Conservation (phyloP, 1,140 invertebrate genomes). For the Drosophila oshimai region DNA sequence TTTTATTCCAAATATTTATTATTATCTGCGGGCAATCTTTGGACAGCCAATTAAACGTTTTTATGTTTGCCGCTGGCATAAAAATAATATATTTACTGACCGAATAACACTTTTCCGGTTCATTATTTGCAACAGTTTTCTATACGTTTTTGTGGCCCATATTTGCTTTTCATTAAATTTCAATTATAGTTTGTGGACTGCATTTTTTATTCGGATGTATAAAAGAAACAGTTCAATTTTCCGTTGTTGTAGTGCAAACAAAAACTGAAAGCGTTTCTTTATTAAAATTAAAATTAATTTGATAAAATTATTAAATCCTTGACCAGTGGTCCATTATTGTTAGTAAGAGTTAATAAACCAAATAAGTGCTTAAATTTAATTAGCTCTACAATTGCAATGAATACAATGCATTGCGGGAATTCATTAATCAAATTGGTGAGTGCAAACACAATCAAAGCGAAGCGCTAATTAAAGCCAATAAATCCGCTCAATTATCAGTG, state of each 20-base stretch:
- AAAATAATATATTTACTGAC: constrained; percentile 21
- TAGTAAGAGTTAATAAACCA: too few species aligned
- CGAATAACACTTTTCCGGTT: neutral
- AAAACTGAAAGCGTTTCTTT: too few species aligned
- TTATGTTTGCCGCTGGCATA: constrained; percentile 1
- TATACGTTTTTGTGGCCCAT: constrained; percentile 7
- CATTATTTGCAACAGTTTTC: constrained; percentile 15
- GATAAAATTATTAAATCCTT: too few species aligned
- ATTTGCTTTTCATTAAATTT: constrained; percentile 27
- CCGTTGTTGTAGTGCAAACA: neutral
- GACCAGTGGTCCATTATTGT: too few species aligned
- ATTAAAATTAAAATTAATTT: too few species aligned
- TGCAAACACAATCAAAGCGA: too few species aligned
- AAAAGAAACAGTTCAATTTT: neutral
- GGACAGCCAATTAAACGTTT: constrained; percentile 18
- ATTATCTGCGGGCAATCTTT: constrained; percentile 15
- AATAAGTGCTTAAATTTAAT: too few species aligned
- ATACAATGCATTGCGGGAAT: too few species aligned
- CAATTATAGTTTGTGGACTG: constrained; percentile 4
- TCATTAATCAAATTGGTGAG: too few species aligned
- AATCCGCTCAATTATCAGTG: too few species aligned
- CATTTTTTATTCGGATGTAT: neutral
- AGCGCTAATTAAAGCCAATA: too few species aligned
- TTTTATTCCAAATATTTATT: constrained; percentile 36
- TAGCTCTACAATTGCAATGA: too few species aligned